Base-by-base conservation (phyloP, 2,888 invertebrate species). In the Ophion slaviceki region DNA sequence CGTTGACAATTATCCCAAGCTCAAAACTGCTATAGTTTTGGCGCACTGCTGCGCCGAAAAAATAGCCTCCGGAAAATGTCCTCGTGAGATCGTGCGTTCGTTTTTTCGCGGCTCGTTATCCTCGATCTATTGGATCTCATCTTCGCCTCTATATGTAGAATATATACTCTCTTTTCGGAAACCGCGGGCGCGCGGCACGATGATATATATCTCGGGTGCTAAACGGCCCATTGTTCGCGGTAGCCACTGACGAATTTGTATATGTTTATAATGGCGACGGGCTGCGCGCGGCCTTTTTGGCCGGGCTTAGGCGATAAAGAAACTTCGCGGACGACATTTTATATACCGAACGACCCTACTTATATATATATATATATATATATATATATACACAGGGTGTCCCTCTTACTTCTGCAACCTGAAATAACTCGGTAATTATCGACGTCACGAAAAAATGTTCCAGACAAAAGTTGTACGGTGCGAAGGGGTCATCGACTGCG, bases 211-310 rank as follows among this genome's bases (percentile, higher is more conserved):
- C 92, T 93, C 87, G 90, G 90, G 91, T 90, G 92, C 92, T 93
- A 93, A 93, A 93, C 92, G 93, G 93, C 93, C 93, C 92, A 93
- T 94, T 93, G 93, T 93, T 93, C 89, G 89, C 90, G 88, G 91
- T 90, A 91, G 90, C 92, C 90, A 89, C 92, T 93, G 93, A 93
- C 93, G 93, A 93, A 93, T 94, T 93, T 93, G 93, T 93, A 93
- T 93, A 93, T 92, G 93, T 93, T 93, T 93, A 93, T 93, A 93
- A 93, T 93, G 91, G 92, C 92, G 88, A 91, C 90, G 89, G 61
- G 61, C 88, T 88, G 80, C 87, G 68, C 88, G 82, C 77, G 86
- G 79, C 88, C 87, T 84, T 87, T 86, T 86, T 86, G 87, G 85
- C 85, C 64, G 78, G 61, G 84, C 80, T 75, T 74, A 78, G 84